Conservation (phyloP, 2,888 invertebrate genomes). For the Melanostoma scalare region DNA sequence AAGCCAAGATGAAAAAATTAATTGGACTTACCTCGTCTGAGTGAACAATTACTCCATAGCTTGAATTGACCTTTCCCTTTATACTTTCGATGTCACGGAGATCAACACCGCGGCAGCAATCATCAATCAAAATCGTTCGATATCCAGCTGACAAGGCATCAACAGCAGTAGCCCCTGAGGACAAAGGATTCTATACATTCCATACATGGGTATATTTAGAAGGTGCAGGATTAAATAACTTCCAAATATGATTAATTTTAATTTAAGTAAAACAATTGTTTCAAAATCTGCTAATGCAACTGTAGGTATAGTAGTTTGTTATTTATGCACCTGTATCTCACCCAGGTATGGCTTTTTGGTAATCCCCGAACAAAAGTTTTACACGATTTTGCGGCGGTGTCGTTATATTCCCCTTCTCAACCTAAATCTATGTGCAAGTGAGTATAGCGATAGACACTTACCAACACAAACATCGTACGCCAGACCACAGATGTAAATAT, state of each 20-base stretch:
- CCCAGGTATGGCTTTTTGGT: constrained; percentile 12
- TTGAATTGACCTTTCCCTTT: constrained; percentile 88
- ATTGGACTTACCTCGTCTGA: constrained; percentile 85
- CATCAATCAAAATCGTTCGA: constrained; percentile 93
- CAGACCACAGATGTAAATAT: constrained; percentile 96
- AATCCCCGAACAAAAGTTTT: constrained; percentile 27
- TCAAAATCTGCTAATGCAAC: not conserved
- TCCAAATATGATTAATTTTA: not conserved
- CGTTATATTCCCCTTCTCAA: not conserved
- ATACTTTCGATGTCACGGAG: constrained; percentile 92
- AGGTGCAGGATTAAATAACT: not conserved
- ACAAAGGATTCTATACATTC: constrained; percentile 3
- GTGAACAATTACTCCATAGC: constrained; percentile 91
- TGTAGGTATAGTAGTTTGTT: not conserved
- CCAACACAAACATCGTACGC: constrained; percentile 98
- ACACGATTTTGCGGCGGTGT: constrained; percentile 13
- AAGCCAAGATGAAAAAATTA: not conserved
- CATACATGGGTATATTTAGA: not conserved
- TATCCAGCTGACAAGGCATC: constrained; percentile 96
- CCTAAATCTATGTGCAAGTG: constrained; percentile 6
- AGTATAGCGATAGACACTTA: constrained; percentile 78
- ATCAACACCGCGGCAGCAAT: constrained; percentile 95
- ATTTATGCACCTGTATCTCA: constrained; percentile 11
- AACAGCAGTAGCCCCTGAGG: constrained; percentile 90
- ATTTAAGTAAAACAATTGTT: constrained; percentile 7